phyloP scores from a whole-genome alignment of 2,113 vertebrate genomes.

The Catharus fuscescens region DNA sequence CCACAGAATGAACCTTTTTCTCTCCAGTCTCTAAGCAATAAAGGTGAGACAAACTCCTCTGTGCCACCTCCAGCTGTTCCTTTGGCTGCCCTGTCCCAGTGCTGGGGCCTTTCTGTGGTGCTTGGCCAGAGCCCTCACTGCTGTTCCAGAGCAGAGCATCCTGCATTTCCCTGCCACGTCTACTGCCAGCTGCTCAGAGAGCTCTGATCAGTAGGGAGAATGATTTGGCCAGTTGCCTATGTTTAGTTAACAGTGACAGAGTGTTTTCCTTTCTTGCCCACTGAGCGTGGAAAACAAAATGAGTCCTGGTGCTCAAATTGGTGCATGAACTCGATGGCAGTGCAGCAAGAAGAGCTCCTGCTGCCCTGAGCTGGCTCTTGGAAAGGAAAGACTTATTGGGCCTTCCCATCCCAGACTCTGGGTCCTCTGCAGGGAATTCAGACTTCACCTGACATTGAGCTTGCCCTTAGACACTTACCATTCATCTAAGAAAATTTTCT shows the following conservation, averaged over 20 bases:
- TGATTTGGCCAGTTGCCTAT: neutral
- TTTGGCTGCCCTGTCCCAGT: neutral
- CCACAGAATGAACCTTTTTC: neutral
- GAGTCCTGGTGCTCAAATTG: neutral
- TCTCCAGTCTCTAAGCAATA: neutral
- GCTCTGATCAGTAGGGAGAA: neutral
- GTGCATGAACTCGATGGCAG: neutral
- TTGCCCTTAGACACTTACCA: neutral
- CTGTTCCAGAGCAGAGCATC: fast-evolving
- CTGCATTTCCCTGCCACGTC: neutral
- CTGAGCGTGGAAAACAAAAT: neutral
- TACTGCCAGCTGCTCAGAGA: neutral
- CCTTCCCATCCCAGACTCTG: neutral
- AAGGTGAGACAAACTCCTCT: neutral
- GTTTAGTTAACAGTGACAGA: neutral
- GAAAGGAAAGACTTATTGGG: neutral
- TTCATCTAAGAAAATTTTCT: neutral
- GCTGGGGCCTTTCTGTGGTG: neutral
- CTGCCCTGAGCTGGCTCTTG: neutral
- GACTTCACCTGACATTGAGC: neutral
- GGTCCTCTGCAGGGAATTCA: neutral
- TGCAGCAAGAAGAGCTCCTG: neutral
- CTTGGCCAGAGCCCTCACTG: neutral
- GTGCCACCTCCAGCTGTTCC: fast-evolving
- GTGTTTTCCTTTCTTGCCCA: neutral